Evolutionary conservation across 1,140 invertebrate genomes (phyloP).

Genomic region (Coptotermes formosanus): DNA sequence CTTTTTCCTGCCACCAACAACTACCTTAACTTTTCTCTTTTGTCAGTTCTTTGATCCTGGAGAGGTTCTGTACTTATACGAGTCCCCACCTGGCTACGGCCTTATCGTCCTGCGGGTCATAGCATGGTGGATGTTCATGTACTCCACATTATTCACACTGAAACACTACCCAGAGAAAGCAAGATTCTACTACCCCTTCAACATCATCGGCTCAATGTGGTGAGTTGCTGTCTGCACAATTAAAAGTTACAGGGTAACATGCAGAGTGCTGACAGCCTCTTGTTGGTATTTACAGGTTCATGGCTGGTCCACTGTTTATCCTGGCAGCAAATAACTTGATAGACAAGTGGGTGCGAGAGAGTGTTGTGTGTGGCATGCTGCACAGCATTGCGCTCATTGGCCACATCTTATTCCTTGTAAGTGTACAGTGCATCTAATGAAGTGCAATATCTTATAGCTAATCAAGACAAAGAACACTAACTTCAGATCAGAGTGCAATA

Average conservation of each 20-base stretch:
- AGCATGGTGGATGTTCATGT: slow-evolving; percentile 83
- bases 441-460: neutral
- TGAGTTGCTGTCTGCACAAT: slow-evolving; percentile 43
- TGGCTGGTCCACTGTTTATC: slow-evolving; percentile 74
- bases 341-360: slow-evolving; percentile 88
- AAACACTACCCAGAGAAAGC: slow-evolving; percentile 82
- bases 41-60: slow-evolving; percentile 81
- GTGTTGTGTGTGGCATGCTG: slow-evolving; percentile 77
- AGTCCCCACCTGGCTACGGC: slow-evolving; percentile 83
- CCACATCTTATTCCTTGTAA: slow-evolving; percentile 77
- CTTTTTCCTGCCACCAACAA: too few relatives aligned
- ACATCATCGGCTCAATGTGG: slow-evolving; percentile 77
- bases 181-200: slow-evolving; percentile 71
- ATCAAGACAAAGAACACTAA: too few relatives aligned
- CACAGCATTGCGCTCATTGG: slow-evolving; percentile 73
- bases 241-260: neutral
- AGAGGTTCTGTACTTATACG: slow-evolving; percentile 83
- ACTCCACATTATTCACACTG: slow-evolving; percentile 76
- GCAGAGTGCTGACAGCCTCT: neutral
- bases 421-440: slow-evolving; percentile 25
- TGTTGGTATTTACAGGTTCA: slow-evolving; percentile 55
- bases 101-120: slow-evolving; percentile 72
- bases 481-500: too few relatives aligned
- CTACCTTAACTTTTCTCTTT: too few relatives aligned
- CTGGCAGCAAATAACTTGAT: slow-evolving; percentile 79